Conservation (phyloP, 2,888 invertebrate genomes). For the Athalia cordata region DNA sequence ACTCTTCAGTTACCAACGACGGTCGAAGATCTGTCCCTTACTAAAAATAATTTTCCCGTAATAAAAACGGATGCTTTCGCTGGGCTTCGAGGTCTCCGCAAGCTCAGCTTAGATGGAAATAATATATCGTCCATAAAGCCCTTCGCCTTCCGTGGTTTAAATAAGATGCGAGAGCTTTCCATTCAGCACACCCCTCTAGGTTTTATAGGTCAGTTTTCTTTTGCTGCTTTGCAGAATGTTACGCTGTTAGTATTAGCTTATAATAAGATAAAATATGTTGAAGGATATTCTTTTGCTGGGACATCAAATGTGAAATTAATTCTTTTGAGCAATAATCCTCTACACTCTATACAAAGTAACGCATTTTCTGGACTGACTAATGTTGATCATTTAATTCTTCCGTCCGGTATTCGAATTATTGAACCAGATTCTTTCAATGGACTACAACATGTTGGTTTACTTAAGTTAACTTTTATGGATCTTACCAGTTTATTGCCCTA, state of each 20-base stretch:
- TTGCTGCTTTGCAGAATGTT: constrained; percentile 89
- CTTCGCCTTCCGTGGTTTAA: constrained; percentile 90
- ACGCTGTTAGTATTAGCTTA: constrained; percentile 82
- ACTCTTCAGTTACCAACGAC: constrained; percentile 83
- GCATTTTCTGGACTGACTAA: constrained; percentile 90
- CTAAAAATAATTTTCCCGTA: constrained; percentile 88
- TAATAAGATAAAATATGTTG: constrained; percentile 82
- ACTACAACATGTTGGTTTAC: constrained; percentile 86
- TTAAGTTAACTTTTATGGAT: constrained; percentile 91
- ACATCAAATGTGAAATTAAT: constrained; percentile 89
- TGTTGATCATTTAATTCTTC: constrained; percentile 88
- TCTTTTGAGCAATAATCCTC: constrained; percentile 89
- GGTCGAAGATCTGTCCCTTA: constrained; percentile 89
- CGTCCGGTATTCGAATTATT: constrained; percentile 85
- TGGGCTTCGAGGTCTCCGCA: constrained; percentile 86
- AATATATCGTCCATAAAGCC: constrained; percentile 89
- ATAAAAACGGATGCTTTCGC: constrained; percentile 89
- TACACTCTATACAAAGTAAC: constrained; percentile 86
- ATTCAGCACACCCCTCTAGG: constrained; percentile 91
- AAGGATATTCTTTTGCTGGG: constrained; percentile 89
- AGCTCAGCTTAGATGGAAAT: constrained; percentile 91
- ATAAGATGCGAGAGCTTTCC: constrained; percentile 85
- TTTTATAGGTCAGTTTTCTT: constrained; percentile 88
- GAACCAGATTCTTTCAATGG: constrained; percentile 89
- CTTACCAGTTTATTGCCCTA: constrained; percentile 81